Base-by-base conservation (phyloP, 2,888 invertebrate species). In the Atherix ibis region DNA sequence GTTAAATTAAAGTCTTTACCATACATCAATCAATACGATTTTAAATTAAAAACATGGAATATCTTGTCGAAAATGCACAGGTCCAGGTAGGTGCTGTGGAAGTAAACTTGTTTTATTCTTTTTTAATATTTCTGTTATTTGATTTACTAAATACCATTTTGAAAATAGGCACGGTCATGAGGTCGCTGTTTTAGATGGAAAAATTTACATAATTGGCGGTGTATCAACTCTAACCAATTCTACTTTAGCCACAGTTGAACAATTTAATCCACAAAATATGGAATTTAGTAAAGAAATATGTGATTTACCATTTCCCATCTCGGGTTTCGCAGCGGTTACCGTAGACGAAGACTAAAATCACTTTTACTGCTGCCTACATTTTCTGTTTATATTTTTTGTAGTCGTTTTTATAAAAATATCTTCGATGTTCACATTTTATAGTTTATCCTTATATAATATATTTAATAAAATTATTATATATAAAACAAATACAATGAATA, bases 161-260 rank as follows among this genome's bases (percentile, higher is more conserved):
- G n/a, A n/a, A n/a, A n/a, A 17, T 31, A 51, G 52, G 38, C 51
- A 52, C 38, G 50, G 51, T 2, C 50, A 51, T 34, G 51, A 50
- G 33, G 43, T 47, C 29, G 44, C 39, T 14, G 5, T 22, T 19
- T 27, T 48, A 32, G 42, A 48, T 30, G 47, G 48, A 24, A 43
- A 48, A 26, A 48, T 49, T 29, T 40, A 47, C 17, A 43, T 51
- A 31, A 40, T 51, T 35, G 52, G 52, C n/a, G 52, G 51, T 16
- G 47, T 51, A 12, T 48, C 47, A 9, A 43, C 46, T 3, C 38
- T 39, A n/a, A 44, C 43, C 16, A 35, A 35, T n/a, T 31, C 69
- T 28, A 70, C 75, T 0, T 53, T 78, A 14, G 71, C 65, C 48
- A 72, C 68, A 44, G 72, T 74, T 18, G 78, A 79, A 51, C 73